Conservation (phyloP, 1,140 invertebrate species). For the Psix sp. region DNA sequence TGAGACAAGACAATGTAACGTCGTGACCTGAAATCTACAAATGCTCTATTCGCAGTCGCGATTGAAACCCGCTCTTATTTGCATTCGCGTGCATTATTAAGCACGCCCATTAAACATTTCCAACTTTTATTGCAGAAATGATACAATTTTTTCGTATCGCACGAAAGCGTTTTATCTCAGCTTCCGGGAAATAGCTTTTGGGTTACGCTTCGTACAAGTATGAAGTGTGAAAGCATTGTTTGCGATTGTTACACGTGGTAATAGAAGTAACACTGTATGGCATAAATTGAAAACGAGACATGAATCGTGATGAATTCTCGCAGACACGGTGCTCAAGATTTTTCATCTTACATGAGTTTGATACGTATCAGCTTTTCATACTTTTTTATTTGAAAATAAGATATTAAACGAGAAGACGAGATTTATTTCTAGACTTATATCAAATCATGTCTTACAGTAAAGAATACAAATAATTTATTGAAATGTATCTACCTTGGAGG, state of each 20-base stretch:
- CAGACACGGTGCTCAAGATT: too few species aligned
- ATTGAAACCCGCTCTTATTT: conserved; percentile 47
- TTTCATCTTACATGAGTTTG: too few species aligned
- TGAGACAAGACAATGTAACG: conserved; percentile 45
- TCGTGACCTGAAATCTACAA: conserved; percentile 52
- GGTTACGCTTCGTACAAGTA: conserved; percentile 30
- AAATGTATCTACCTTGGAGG: conserved; percentile 81
- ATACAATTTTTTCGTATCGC: conserved; percentile 42
- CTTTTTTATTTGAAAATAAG: too few species aligned
- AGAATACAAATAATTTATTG: too few species aligned
- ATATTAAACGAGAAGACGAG: too few species aligned
- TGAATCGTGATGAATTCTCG: conserved; percentile 4
- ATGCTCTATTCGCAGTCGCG: conserved; percentile 21
- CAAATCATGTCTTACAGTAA: too few species aligned
- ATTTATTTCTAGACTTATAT: too few species aligned
- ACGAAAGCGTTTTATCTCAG: conserved; percentile 14
- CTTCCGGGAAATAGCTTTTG: conserved; percentile 43
- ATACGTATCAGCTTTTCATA: too few species aligned
- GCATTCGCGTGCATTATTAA: conserved; percentile 50
- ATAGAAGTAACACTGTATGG: conserved; percentile 5
- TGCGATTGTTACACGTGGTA: conserved; percentile 25
- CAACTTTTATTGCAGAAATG: conserved; percentile 28
- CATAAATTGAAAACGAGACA: conserved; percentile 40
- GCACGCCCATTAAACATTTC: conserved; percentile 29
- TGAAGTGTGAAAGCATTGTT: conserved; percentile 37